Conservation (phyloP, 2,888 invertebrate genomes). For the Eustalomyia histrio region DNA sequence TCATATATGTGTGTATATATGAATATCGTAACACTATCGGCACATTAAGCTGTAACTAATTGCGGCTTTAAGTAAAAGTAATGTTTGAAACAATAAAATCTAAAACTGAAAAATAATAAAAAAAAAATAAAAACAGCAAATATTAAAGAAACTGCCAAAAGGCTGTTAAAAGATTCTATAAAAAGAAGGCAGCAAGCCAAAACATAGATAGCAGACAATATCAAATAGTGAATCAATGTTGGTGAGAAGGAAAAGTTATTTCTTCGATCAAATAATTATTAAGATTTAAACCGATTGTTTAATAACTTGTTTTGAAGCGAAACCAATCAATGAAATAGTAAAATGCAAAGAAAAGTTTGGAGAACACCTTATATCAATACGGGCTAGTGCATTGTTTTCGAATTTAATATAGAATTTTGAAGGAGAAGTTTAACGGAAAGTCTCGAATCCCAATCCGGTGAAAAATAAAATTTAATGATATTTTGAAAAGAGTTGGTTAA, state of each 20-base stretch:
- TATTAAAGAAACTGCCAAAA: constrained; percentile 12
- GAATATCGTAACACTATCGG: constrained; percentile 68
- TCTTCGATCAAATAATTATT: not conserved
- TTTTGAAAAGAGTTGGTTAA: too few relatives aligned
- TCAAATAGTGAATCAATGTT: not conserved
- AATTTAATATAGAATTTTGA: too few relatives aligned
- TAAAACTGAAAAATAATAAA: constrained; percentile 33
- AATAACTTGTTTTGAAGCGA: too few relatives aligned
- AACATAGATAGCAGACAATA: not conserved
- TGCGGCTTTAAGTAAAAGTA: constrained; percentile 76
- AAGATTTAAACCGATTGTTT: too few relatives aligned
- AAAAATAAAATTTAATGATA: too few relatives aligned
- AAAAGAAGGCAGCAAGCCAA: not conserved
- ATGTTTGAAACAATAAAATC: constrained; percentile 63
- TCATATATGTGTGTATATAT: constrained; percentile 25
- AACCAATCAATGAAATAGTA: too few relatives aligned
- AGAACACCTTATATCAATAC: too few relatives aligned
- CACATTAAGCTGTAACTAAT: constrained; percentile 77
- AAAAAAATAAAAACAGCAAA: not conserved
- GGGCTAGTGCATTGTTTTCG: too few relatives aligned
- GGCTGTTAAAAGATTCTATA: constrained; percentile 24
- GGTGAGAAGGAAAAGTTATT: not conserved
- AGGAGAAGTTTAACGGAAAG: too few relatives aligned
- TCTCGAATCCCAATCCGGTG: too few relatives aligned
- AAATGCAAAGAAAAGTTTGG: too few relatives aligned